Evolutionary conservation across 2,797 vertebrate species (phyloP), one percentile per base, ranked within the genome.

Genomic region (Myripristis jacobus): DNA sequence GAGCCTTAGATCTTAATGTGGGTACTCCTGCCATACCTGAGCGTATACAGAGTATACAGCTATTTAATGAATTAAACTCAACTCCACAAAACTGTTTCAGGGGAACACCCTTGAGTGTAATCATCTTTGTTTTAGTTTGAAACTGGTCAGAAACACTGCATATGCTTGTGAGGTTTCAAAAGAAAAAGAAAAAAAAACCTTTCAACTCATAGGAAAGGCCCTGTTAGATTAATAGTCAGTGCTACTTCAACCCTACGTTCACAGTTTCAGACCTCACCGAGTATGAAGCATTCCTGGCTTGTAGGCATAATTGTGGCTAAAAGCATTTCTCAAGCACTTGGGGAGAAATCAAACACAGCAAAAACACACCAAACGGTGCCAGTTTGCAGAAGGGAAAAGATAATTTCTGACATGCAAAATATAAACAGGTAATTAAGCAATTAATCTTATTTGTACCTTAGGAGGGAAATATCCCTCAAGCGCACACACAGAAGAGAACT

Each of bases 361-460:
- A 77, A 70, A 73, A 61, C 53, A 34, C 12, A 44, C 16, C 43
- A 34, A 63, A 63, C 7, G n/a, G 47, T 38, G 59, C 61, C 74
- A 71, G 76, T 80, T 77, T 80, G 67, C 80, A 79, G 70, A 70
- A 70, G 48, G 68, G 78, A 64, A 82, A 88, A 82, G 56, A 90
- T 83, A 0, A 88, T 81, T 86, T 86, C 79, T 86, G 87, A 92
- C 81, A 81, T 80, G 83, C 64, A 77, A 90, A 90, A 88, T 50
- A 88, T 73, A 87, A 92, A 88, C 86, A 90, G 70, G 78, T 80
- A 89, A 91, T 92, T 87, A 90, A 85, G 80, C 75, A 85, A 88
- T 91, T 89, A 64, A 84, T 92, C 88, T 86, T 81, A 82, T 83
- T 87, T 77, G 73, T 76, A 74, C 51, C 76, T 43, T 36, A 72